Conservation (phyloP, 1,140 invertebrate species). For the Bilobella aurantiaca region DNA sequence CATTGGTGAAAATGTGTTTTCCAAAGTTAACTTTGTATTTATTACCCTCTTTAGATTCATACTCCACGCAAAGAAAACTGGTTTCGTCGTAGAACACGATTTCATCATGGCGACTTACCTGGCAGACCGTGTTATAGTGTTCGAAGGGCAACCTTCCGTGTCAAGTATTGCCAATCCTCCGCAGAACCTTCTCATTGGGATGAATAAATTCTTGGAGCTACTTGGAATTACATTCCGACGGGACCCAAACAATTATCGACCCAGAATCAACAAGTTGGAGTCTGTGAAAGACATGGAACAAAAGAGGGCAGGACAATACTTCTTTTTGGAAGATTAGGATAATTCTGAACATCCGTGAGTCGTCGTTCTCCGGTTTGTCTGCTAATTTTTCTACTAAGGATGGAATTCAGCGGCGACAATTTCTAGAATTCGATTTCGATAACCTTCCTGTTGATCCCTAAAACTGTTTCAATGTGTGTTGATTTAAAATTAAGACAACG, state of each 20-base stretch:
- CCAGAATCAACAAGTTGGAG: constrained; percentile 92
- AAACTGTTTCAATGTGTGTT: too few species aligned
- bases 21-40: constrained; percentile 4
- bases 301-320: constrained; percentile 92
- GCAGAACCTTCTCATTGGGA: constrained; percentile 87
- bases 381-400: too few species aligned
- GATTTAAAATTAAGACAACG: too few species aligned
- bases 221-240: constrained; percentile 95
- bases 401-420: too few species aligned
- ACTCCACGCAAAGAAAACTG: constrained; percentile 97
- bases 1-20: not conserved
- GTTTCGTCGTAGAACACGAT: constrained; percentile 99
- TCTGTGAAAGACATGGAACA: constrained; percentile 98
- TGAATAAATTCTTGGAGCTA: constrained; percentile 96
- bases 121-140: constrained; percentile 96
- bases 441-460: too few species aligned
- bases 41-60: constrained; percentile 66
- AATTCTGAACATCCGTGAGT: too few species aligned
- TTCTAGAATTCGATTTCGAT: too few species aligned
- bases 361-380: too few species aligned
- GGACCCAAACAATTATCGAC: constrained; percentile 97
- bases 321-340: constrained; percentile 92
- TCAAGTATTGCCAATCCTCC: constrained; percentile 80
- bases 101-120: constrained; percentile 99
- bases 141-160: constrained; percentile 86